A percentile compares a stretch with the other conserved stretches of the same genome.
phyloP scores from a whole-genome alignment of 2,113 vertebrate species.

The Xyrauchen texanus region DNA sequence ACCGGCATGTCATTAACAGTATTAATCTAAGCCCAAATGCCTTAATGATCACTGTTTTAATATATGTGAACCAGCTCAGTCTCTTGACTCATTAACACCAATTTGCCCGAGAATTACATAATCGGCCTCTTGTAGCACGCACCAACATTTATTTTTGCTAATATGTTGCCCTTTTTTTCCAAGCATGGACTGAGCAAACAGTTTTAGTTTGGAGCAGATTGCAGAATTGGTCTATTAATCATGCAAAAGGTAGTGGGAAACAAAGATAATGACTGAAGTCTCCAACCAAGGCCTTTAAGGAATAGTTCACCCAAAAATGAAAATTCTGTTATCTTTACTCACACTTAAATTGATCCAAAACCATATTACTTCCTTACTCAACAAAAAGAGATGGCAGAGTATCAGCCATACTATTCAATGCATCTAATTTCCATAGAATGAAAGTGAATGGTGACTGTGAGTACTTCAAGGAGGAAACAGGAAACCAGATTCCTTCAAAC shows the following conservation, averaged over 20 bases:
- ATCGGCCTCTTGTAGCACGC: constrained; percentile 89
- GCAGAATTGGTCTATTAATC: constrained; percentile 59
- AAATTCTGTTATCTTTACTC: too few relatives aligned
- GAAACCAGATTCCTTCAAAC: too few relatives aligned
- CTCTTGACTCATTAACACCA: constrained; percentile 99
- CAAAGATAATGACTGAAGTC: too few relatives aligned
- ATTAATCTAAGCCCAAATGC: constrained; percentile 99
- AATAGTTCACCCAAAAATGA: too few relatives aligned
- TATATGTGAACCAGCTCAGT: constrained; percentile 97
- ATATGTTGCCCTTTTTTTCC: constrained; percentile 86
- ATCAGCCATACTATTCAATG: too few relatives aligned
- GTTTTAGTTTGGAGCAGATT: constrained; percentile 51
- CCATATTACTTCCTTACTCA: too few relatives aligned
- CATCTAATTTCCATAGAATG: too few relatives aligned
- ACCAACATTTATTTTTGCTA: constrained; percentile 99
- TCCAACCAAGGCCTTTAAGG: too few relatives aligned
- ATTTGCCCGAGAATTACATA: constrained; percentile 97
- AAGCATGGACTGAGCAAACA: constrained; percentile 76
- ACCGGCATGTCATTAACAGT: constrained; percentile 97
- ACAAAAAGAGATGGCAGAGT: too few relatives aligned
- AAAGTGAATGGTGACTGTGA: too few relatives aligned
- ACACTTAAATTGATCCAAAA: too few relatives aligned
- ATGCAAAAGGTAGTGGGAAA: neutral
- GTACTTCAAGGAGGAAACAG: too few relatives aligned
- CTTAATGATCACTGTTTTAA: constrained; percentile 99